Evolutionary conservation across 2,888 invertebrate species (phyloP).

Genomic region (Lucinisca nassula): DNA sequence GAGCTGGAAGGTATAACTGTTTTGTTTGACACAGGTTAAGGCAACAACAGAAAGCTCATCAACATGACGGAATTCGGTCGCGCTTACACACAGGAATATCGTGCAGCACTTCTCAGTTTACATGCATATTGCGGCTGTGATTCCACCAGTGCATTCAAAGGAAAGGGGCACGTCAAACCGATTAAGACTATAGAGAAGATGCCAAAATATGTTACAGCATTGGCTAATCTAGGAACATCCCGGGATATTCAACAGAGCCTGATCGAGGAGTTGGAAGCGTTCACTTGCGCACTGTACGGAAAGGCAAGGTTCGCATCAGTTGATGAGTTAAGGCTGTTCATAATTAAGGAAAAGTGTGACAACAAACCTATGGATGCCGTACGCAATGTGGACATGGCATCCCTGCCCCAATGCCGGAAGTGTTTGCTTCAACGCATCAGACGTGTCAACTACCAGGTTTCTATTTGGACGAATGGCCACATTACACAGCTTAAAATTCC

Average conservation of each 20-base stretch:
- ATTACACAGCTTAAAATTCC: not conserved
- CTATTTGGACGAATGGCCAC: conserved; percentile 1
- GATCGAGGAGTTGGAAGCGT: not conserved
- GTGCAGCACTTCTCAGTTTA: conserved; percentile 33
- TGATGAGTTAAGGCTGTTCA: conserved; percentile 23
- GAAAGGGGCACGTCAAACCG: conserved; percentile 34
- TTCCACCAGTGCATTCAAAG: conserved; percentile 51
- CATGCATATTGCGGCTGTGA: conserved; percentile 52
- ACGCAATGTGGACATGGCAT: conserved; percentile 36
- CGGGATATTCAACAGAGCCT: not conserved
- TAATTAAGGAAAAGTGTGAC: conserved; percentile 20
- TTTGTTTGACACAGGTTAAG: conserved; percentile 38
- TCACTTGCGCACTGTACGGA: conserved; percentile 29
- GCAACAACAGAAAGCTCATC: conserved; percentile 34
- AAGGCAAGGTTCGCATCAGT: not conserved
- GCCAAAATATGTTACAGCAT: not conserved
- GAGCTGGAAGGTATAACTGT: conserved; percentile 14
- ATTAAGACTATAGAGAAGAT: conserved; percentile 31
- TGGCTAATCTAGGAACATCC: not conserved
- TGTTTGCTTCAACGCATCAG: conserved; percentile 27
- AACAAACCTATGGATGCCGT: not conserved
- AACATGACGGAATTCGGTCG: conserved; percentile 33
- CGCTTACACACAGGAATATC: conserved; percentile 5
- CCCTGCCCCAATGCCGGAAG: conserved; percentile 29
- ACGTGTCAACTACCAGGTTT: not conserved